Evolutionary conservation across 1,140 invertebrate genomes (phyloP).

Genomic region (Drosophila busckii): DNA sequence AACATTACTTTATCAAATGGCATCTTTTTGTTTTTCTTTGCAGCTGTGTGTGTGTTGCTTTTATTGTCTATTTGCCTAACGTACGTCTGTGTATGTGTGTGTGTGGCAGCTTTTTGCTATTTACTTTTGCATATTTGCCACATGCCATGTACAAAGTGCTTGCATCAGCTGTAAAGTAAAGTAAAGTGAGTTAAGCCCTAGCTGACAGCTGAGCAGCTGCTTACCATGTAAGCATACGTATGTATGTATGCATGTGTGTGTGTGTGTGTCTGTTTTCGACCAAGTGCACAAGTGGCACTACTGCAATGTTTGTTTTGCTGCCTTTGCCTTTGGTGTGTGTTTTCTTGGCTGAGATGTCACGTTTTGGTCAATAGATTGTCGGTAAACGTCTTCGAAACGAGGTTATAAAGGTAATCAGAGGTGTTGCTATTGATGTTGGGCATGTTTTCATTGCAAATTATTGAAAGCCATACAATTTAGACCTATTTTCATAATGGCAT

Average conservation of each 20-base stretch:
- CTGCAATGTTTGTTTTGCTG: conserved; percentile 24
- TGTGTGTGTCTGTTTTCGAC: too few species aligned
- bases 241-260: too few species aligned
- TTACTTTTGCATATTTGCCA: conserved; percentile 43
- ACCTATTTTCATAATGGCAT: too few species aligned
- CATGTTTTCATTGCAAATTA: too few species aligned
- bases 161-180: background rate
- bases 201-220: conserved; percentile 21
- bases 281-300: conserved; percentile 19
- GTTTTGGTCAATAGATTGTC: background rate
- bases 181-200: conserved; percentile 16
- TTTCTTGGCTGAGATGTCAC: conserved; percentile 11
- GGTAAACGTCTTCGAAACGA: background rate
- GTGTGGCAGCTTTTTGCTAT: conserved; percentile 28
- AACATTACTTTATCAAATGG: too few species aligned
- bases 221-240: conserved; percentile 10
- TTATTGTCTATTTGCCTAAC: conserved; percentile 7
- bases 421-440: background rate
- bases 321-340: conserved; percentile 8
- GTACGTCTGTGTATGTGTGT: conserved; percentile 32
- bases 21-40: too few species aligned
- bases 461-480: too few species aligned
- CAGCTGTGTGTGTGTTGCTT: conserved; percentile 16
- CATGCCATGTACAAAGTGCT: conserved; percentile 14
- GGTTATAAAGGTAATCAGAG: too few species aligned